A percentile compares a stretch with the other conserved stretches of the same genome.
These are phyloP conservation scores for Phycodurus eques DNA, from an alignment of 2,113 vertebrate genomes.

Conservation along the genomic window DNA sequence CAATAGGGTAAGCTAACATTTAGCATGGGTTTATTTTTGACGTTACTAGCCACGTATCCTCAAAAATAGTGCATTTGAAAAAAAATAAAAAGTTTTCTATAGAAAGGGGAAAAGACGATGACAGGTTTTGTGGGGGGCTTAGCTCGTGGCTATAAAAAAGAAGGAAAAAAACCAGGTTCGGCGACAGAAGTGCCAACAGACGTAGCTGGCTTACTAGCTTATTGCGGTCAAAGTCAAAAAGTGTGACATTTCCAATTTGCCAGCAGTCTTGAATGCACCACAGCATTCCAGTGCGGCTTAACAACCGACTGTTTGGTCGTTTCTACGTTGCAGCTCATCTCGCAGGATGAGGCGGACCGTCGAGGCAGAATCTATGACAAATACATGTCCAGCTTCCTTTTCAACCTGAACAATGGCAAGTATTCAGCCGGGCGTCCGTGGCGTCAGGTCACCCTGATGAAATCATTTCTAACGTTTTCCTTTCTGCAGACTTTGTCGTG, in stretches of 20 bases:
- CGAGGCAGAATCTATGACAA: conserved; percentile 98
- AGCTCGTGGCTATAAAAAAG: too few relatives aligned
- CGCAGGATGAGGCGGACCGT: conserved; percentile 95
- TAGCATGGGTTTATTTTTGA: too few relatives aligned
- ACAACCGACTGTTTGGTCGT: neutral
- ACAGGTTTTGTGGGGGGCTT: too few relatives aligned
- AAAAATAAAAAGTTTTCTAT: too few relatives aligned
- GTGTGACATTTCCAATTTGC: neutral
- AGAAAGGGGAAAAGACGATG: too few relatives aligned
- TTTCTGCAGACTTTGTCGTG: conserved; percentile 89
- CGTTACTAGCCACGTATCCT: too few relatives aligned
- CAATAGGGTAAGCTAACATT: too few relatives aligned
- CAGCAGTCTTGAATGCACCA: neutral
- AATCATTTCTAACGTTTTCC: conserved; percentile 11
- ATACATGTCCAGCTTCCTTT: conserved; percentile 99
- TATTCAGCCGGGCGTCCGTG: neutral
- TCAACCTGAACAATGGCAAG: conserved; percentile 97
- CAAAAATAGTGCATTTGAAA: too few relatives aligned
- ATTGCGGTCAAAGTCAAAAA: neutral
- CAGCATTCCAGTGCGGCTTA: neutral
- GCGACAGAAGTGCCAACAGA: too few relatives aligned
- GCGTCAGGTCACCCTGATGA: too few relatives aligned
- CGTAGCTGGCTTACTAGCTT: neutral
- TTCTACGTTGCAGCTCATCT: conserved; percentile 83
- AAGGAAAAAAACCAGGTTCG: too few relatives aligned